Conservation (phyloP, 2,888 invertebrate genomes). For the Drosophila tanythrix region DNA sequence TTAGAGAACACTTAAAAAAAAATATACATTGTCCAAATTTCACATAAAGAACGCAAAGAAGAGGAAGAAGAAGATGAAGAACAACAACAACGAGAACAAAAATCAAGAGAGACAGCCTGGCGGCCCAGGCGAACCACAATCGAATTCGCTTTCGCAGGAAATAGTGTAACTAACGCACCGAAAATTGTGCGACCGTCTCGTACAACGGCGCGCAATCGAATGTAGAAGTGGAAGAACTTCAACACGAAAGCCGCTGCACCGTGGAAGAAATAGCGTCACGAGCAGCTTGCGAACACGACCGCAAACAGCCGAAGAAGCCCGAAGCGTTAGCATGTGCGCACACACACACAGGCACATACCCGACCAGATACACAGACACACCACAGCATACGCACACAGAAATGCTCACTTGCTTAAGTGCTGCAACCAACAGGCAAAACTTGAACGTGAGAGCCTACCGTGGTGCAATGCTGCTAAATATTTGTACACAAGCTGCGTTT, state of each 20-base stretch:
- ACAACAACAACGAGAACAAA: slow-evolving; percentile 26
- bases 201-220: slow-evolving; percentile 85
- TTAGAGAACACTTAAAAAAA: slow-evolving; percentile 61
- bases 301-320: slow-evolving; percentile 17
- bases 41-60: slow-evolving; percentile 38
- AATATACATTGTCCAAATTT: slow-evolving; percentile 31
- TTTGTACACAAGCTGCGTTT: not conserved
- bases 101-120: slow-evolving; percentile 34
- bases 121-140: slow-evolving; percentile 47
- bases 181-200: slow-evolving; percentile 84
- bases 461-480: slow-evolving; percentile 41
- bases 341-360: slow-evolving; percentile 7
- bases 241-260: slow-evolving; percentile 48
- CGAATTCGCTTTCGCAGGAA: slow-evolving; percentile 12
- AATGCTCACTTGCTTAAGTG: slow-evolving; percentile 35
- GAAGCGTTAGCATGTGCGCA: slow-evolving; percentile 31
- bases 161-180: slow-evolving; percentile 69
- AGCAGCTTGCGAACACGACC: slow-evolving; percentile 16
- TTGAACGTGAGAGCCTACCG: slow-evolving; percentile 40
- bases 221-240: slow-evolving; percentile 76
- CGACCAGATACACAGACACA: slow-evolving; percentile 19
- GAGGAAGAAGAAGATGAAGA: slow-evolving; percentile 12
- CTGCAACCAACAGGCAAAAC: slow-evolving; percentile 28
- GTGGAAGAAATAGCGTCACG: slow-evolving; percentile 31
- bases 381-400: slow-evolving; percentile 12